phyloP scores from a whole-genome alignment of 2,797 vertebrate genomes.

The Amniataba percoides region DNA sequence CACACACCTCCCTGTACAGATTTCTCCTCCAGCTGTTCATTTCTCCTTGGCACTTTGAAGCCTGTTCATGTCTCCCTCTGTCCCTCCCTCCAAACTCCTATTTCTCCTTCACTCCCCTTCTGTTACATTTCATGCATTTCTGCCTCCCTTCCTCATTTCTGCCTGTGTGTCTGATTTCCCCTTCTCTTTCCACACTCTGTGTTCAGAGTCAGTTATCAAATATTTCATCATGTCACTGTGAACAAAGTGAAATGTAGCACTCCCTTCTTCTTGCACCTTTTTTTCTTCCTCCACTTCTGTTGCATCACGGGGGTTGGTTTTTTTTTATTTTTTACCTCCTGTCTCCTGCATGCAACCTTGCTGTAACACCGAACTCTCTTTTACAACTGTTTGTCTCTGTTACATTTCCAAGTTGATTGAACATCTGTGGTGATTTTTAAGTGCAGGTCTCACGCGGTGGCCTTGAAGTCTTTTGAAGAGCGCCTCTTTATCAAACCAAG shows the following conservation, averaged over 20 bases:
- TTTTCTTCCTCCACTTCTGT: slow-evolving; percentile 54
- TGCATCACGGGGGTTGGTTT: slow-evolving; percentile 69
- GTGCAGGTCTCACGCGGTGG: slow-evolving; percentile 23
- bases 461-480: slow-evolving; percentile 45
- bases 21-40: slow-evolving; percentile 83
- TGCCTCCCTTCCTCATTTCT: slow-evolving; percentile 65
- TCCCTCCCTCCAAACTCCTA: slow-evolving; percentile 74
- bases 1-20: slow-evolving; percentile 63
- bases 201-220: slow-evolving; percentile 68
- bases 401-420: slow-evolving; percentile 31
- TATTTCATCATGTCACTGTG: slow-evolving; percentile 77
- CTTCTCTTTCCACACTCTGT: slow-evolving; percentile 47
- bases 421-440: slow-evolving; percentile 28
- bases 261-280: slow-evolving; percentile 50
- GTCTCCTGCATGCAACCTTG: slow-evolving; percentile 68
- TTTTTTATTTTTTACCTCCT: slow-evolving; percentile 43
- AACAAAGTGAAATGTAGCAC: slow-evolving; percentile 75
- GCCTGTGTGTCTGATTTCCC: slow-evolving; percentile 41
- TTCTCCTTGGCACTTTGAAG: slow-evolving; percentile 82
- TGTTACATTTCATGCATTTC: slow-evolving; percentile 70
- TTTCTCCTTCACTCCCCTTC: slow-evolving; percentile 71
- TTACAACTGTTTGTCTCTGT: slow-evolving; percentile 37
- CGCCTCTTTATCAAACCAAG: slow-evolving; percentile 37
- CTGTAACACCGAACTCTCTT: slow-evolving; percentile 61
- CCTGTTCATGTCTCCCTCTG: slow-evolving; percentile 70